Conservation (phyloP, 1,140 invertebrate genomes). For the Platorchestia sp. region DNA sequence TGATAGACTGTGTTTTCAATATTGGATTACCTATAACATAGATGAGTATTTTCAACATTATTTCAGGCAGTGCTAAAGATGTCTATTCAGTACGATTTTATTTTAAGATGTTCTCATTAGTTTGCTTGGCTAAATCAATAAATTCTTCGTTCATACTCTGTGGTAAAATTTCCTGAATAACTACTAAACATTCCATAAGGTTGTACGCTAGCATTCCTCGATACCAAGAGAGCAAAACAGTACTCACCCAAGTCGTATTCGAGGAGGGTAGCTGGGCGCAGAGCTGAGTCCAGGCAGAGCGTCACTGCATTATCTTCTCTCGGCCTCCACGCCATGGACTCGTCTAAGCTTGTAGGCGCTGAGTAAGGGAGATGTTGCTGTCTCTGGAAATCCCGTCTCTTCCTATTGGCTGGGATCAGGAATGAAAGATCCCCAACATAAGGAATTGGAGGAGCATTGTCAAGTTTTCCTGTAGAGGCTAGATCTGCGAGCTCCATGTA, state of each 20-base stretch:
- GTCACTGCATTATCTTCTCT: constrained; percentile 59
- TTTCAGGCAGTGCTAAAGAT: neutral
- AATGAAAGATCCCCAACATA: constrained; percentile 61
- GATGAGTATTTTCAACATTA: neutral
- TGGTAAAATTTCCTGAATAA: neutral
- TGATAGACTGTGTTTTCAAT: neutral
- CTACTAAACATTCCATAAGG: neutral
- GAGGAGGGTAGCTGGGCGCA: constrained; percentile 65
- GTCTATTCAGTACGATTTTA: neutral
- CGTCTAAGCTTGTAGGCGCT: constrained; percentile 72
- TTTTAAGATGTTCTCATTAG: neutral
- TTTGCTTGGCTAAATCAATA: neutral
- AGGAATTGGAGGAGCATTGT: constrained; percentile 59
- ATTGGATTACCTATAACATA: neutral
- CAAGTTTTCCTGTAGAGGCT: constrained; percentile 58
- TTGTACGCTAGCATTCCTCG: neutral
- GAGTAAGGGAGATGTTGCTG: constrained; percentile 72
- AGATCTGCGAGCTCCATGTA: constrained; percentile 63
- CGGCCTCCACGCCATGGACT: constrained; percentile 57
- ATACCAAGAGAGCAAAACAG: neutral
- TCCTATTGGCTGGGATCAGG: constrained; percentile 69
- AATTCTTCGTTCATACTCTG: neutral
- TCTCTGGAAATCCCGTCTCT: constrained; percentile 70
- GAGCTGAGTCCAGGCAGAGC: constrained; percentile 67
- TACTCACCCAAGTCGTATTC: constrained; percentile 26